A percentile compares a stretch with the other conserved stretches of the same genome.
These are phyloP conservation scores for Lamellibrachia satsuma DNA, from an alignment of 2,888 invertebrate genomes.

Conservation along the genomic window DNA sequence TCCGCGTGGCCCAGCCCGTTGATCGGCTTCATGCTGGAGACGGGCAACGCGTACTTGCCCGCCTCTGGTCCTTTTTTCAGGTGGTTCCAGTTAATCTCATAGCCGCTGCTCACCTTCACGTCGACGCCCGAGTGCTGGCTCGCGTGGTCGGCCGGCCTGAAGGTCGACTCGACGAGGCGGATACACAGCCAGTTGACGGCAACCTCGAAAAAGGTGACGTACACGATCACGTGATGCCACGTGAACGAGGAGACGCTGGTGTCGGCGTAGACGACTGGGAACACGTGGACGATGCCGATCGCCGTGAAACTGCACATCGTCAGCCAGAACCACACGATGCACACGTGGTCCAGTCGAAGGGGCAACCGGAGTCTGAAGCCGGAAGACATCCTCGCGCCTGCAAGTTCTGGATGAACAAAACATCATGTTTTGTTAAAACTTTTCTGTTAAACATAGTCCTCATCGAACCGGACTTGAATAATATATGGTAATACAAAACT, in stretches of 20 bases:
- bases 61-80: slow-evolving; percentile 24
- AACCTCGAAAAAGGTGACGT: slow-evolving; percentile 49
- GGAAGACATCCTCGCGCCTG: not conserved
- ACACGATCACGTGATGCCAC: slow-evolving; percentile 41
- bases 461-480: not conserved
- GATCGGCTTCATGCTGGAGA: not conserved
- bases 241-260: slow-evolving; percentile 32
- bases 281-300: slow-evolving; percentile 45
- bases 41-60: not conserved
- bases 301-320: slow-evolving; percentile 42
- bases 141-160: slow-evolving; percentile 43
- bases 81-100: slow-evolving; percentile 41
- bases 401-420: not conserved
- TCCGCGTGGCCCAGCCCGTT: not conserved
- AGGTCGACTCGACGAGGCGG: slow-evolving; percentile 49
- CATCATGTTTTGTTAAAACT: not conserved
- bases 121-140: slow-evolving; percentile 32
- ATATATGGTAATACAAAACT: not conserved
- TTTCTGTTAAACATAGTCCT: not conserved
- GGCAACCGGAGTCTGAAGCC: not conserved
- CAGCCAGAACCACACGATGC: slow-evolving; percentile 43
- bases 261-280: slow-evolving; percentile 50
- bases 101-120: slow-evolving; percentile 33
- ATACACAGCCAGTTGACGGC: slow-evolving; percentile 55
- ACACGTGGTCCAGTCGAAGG: slow-evolving; percentile 31